Percentiles rank a stretch among this genome's conserved stretches.
phyloP scores from a whole-genome alignment of 2,113 vertebrate species.

The Campylomormyrus tamandua region DNA sequence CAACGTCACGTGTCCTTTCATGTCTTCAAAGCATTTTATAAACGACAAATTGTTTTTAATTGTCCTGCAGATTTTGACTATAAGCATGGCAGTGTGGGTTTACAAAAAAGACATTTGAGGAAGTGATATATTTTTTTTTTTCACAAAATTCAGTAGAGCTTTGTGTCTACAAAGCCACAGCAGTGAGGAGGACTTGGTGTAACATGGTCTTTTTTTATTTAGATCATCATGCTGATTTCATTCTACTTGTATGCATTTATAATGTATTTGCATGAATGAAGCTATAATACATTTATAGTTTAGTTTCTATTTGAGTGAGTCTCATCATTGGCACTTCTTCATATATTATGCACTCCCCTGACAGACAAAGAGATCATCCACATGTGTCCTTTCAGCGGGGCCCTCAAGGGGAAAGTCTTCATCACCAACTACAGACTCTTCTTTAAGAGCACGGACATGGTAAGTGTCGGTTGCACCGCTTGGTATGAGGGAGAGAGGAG shows the following conservation, averaged over 20 bases:
- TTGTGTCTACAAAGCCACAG: neutral
- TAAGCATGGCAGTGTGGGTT: neutral
- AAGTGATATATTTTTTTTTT: neutral
- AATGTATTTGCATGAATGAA: neutral
- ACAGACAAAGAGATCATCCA: slow-evolving; percentile 72
- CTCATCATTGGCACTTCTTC: neutral
- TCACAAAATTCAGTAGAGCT: neutral
- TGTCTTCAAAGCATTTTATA: neutral
- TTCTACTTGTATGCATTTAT: neutral
- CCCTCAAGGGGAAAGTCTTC: slow-evolving; percentile 67
- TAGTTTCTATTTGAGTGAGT: neutral
- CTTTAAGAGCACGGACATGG: slow-evolving; percentile 64
- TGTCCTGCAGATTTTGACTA: neutral
- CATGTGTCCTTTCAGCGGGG: slow-evolving; percentile 64
- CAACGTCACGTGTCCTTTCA: neutral
- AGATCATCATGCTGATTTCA: neutral
- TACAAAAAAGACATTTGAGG: neutral
- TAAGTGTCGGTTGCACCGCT: slow-evolving; percentile 39
- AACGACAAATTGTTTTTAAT: neutral
- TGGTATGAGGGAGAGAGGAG: neutral
- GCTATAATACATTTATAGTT: neutral
- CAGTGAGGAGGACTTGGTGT: neutral
- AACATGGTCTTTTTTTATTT: neutral
- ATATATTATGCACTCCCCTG: neutral
- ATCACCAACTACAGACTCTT: slow-evolving; percentile 72